These are phyloP conservation scores for Festucalex cinctus DNA, from an alignment of 2,113 vertebrate genomes.

Conservation along the genomic window DNA sequence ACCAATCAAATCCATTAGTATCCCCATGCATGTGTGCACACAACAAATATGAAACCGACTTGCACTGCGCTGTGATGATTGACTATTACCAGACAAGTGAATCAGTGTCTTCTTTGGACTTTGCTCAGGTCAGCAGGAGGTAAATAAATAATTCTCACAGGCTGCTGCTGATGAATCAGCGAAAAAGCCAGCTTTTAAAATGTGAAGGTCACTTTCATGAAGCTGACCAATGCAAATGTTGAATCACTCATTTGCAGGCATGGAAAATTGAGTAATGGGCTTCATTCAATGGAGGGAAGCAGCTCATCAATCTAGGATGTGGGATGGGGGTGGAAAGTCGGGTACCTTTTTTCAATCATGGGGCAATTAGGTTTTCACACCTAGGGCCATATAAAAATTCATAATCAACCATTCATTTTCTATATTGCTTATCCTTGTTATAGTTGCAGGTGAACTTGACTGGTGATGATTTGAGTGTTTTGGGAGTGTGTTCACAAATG, in stretches of 20 bases:
- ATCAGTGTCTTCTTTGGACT: conserved; percentile 27
- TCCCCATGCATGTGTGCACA: neutral
- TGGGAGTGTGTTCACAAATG: neutral
- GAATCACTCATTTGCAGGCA: conserved; percentile 8
- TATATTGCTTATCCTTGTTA: neutral
- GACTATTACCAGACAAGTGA: neutral
- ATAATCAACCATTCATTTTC: neutral
- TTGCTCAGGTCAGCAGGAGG: neutral
- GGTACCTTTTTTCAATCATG: neutral
- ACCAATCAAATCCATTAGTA: neutral
- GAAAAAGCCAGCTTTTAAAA: neutral
- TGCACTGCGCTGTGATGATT: neutral
- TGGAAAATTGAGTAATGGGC: conserved; percentile 24
- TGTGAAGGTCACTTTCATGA: conserved; percentile 50
- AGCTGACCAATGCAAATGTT: conserved; percentile 37
- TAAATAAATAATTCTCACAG: conserved; percentile 19
- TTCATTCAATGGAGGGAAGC: conserved; percentile 9
- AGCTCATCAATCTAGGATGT: conserved; percentile 23
- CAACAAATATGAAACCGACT: neutral
- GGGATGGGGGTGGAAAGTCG: neutral
- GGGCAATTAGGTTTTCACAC: neutral
- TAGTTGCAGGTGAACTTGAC: neutral
- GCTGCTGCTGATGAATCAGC: conserved; percentile 5
- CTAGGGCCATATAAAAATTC: neutral
- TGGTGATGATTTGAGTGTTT: no score